These are phyloP conservation scores for Porites rus DNA, from an alignment of 92 coral and sea anemone species.

Conservation along the genomic window DNA sequence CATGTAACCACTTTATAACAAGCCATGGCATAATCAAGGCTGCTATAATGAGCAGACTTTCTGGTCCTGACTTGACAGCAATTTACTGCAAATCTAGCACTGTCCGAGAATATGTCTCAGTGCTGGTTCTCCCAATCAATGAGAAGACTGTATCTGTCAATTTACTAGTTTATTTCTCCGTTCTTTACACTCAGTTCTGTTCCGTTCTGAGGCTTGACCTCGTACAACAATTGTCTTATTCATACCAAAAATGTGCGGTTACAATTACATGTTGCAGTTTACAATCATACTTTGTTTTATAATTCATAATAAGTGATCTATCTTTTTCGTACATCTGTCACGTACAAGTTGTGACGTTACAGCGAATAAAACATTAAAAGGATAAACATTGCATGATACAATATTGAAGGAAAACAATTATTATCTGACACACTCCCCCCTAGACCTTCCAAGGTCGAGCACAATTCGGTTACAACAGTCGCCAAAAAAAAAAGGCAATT, in stretches of 20 bases:
- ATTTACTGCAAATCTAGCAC: not conserved
- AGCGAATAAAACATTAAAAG: not conserved
- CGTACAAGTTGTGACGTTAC: not conserved
- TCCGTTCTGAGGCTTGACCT: not conserved
- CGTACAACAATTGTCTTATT: not conserved
- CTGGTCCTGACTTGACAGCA: too few relatives aligned
- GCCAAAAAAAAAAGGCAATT: not conserved
- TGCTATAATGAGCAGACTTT: too few relatives aligned
- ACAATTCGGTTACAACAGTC: not conserved
- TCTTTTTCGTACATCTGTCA: not conserved
- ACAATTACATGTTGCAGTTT: not conserved
- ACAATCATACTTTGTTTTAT: slow-evolving; percentile 5
- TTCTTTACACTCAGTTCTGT: not conserved
- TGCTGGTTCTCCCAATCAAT: not conserved
- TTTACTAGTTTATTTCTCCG: slow-evolving; percentile 2
- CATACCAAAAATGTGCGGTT: too few relatives aligned
- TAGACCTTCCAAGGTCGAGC: slow-evolving; percentile 4
- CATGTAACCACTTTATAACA: too few relatives aligned
- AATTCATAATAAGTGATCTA: not conserved
- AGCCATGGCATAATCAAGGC: too few relatives aligned
- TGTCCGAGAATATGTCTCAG: not conserved
- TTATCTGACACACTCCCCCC: not conserved
- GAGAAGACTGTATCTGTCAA: not conserved
- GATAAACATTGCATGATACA: not conserved
- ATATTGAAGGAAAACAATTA: not conserved